Evolutionary conservation across 2,888 invertebrate genomes (phyloP).

Genomic region (Hermaeophaga mercurialis): DNA sequence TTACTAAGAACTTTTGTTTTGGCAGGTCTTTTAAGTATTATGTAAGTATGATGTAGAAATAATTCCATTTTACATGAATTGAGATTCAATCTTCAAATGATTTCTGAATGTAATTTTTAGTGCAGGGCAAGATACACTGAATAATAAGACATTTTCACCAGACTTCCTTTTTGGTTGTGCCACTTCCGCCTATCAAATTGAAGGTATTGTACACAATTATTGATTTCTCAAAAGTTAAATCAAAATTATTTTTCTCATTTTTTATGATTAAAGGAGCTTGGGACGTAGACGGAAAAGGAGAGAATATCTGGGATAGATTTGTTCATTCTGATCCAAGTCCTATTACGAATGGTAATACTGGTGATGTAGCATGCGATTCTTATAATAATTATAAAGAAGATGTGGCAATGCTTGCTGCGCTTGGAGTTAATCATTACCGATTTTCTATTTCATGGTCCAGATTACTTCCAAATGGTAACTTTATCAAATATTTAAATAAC

Average conservation of each 20-base stretch:
- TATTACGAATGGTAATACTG: slow-evolving; percentile 62
- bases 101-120: too few relatives aligned
- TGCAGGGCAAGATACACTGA: slow-evolving; percentile 7
- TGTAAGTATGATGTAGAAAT: too few relatives aligned
- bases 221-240: too few relatives aligned
- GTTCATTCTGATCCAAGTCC: slow-evolving; percentile 60
- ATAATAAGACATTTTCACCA: slow-evolving; percentile 18
- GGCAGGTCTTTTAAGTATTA: too few relatives aligned
- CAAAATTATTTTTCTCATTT: too few relatives aligned
- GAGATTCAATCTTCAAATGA: too few relatives aligned
- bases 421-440: slow-evolving; percentile 59
- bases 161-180: slow-evolving; percentile 22
- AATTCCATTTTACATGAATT: too few relatives aligned
- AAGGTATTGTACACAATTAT: slow-evolving; percentile 11
- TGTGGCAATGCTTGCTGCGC: slow-evolving; percentile 61
- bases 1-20: too few relatives aligned
- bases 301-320: slow-evolving; percentile 71
- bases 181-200: slow-evolving; percentile 22
- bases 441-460: slow-evolving; percentile 38
- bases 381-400: slow-evolving; percentile 69
- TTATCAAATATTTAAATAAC: too few relatives aligned
- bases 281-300: slow-evolving; percentile 60
- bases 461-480: slow-evolving; percentile 61
- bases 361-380: slow-evolving; percentile 69
- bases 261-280: slow-evolving; percentile 38